Evolutionary conservation across 2,888 invertebrate genomes (phyloP).

Genomic region (Alviniconcha strummeri): DNA sequence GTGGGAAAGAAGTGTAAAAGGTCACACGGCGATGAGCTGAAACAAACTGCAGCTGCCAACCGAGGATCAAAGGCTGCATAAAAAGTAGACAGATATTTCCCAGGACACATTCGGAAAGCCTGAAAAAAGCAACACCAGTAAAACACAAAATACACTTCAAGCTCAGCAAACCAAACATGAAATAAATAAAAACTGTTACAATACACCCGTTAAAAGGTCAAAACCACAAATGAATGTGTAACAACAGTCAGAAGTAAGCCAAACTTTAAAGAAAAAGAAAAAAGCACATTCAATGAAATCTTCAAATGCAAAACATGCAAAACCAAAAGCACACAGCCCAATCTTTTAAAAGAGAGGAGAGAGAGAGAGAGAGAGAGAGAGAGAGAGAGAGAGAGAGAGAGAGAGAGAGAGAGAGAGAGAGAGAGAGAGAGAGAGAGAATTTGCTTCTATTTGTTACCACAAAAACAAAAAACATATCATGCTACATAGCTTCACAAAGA

Average conservation of each 20-base stretch:
- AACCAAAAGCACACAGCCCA: too few relatives aligned
- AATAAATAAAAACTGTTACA: background rate
- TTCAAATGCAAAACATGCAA: too few relatives aligned
- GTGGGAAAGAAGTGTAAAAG: too few relatives aligned
- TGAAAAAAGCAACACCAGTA: constrained; percentile 21
- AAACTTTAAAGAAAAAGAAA: background rate
- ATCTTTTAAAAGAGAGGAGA: background rate
- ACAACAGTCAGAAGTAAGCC: too few relatives aligned
- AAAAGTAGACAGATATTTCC: constrained; percentile 10
- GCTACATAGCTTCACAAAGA: background rate
- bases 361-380: constrained; percentile 1
- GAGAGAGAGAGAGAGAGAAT: background rate
- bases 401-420: background rate
- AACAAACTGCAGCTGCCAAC: constrained; percentile 13
- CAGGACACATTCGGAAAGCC: constrained; percentile 1
- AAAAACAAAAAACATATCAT: background rate
- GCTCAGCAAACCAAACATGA: constrained; percentile 16
- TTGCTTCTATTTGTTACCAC: background rate
- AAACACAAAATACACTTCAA: background rate
- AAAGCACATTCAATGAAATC: too few relatives aligned
- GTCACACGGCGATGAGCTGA: too few relatives aligned
- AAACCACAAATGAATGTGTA: too few relatives aligned
- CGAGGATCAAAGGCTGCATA: constrained; percentile 18
- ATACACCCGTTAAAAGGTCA: too few relatives aligned
- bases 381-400: constrained; percentile 9